Conservation (phyloP, 2,888 invertebrate genomes). For the Microplitis manilae region DNA sequence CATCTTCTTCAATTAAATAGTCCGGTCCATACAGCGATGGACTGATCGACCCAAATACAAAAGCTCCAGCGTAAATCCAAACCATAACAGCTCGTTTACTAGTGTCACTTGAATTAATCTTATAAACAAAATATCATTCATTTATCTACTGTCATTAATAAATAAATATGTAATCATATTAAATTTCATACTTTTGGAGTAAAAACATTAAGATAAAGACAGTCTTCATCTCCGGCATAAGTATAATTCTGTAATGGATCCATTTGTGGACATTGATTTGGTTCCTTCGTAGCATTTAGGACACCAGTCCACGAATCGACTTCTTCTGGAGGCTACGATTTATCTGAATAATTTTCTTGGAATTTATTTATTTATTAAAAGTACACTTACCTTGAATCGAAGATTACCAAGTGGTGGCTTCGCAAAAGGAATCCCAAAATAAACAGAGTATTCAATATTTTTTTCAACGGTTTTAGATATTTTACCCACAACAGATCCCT, state of each 20-base stretch:
- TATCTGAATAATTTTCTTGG: neutral
- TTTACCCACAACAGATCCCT: neutral
- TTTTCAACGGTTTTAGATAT: neutral
- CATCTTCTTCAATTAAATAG: constrained; percentile 57
- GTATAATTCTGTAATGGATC: neutral
- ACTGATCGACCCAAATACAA: constrained; percentile 49
- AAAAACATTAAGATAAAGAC: constrained; percentile 62
- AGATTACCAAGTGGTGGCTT: neutral
- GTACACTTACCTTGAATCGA: neutral
- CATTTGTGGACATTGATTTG: neutral
- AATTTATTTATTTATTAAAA: neutral
- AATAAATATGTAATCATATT: constrained; percentile 19
- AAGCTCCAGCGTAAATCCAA: constrained; percentile 61
- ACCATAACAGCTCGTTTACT: constrained; percentile 55
- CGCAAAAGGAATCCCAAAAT: neutral
- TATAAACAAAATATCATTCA: neutral
- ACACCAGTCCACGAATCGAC: neutral
- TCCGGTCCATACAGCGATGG: constrained; percentile 58
- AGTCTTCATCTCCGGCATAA: constrained; percentile 58
- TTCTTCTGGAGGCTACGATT: constrained; percentile 1
- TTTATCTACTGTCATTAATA: neutral
- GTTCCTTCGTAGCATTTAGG: neutral
- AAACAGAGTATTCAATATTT: neutral
- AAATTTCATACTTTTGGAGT: constrained; percentile 3
- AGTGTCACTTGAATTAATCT: neutral